Evolutionary conservation across 2,888 invertebrate genomes (phyloP).

Genomic region (Coelinius sp.): DNA sequence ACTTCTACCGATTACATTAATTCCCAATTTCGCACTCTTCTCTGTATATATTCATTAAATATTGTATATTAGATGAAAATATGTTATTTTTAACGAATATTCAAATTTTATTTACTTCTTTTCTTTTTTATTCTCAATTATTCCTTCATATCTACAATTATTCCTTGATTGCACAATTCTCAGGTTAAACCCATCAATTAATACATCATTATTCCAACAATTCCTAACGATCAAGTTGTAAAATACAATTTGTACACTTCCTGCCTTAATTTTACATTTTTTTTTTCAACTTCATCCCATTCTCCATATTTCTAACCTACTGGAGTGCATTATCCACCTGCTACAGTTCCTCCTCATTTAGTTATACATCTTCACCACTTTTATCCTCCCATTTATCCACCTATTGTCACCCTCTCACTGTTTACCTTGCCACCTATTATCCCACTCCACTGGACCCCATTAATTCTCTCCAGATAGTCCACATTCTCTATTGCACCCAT

Average conservation of each 20-base stretch:
- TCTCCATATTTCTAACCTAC: background rate
- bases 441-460: background rate
- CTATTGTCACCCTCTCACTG: background rate
- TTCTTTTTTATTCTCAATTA: too few species aligned
- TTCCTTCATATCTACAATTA: too few species aligned
- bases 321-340: background rate
- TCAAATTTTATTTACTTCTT: too few species aligned
- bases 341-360: background rate
- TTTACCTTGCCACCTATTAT: background rate
- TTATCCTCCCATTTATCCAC: background rate
- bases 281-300: background rate
- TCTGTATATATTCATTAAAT: background rate
- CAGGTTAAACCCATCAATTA: too few species aligned
- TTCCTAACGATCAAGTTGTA: background rate
- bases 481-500: conserved; percentile 56
- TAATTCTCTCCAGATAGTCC: background rate
- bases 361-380: too few species aligned
- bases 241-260: conserved; percentile 1
- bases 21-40: conserved; percentile 22
- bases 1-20: conserved; percentile 22
- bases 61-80: background rate
- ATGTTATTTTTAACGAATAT: too few species aligned
- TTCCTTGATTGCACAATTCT: too few species aligned
- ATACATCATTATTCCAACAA: background rate
- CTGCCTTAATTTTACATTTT: background rate